phyloP scores from a whole-genome alignment of 2,113 vertebrate species.

The Maccullochella peelii region DNA sequence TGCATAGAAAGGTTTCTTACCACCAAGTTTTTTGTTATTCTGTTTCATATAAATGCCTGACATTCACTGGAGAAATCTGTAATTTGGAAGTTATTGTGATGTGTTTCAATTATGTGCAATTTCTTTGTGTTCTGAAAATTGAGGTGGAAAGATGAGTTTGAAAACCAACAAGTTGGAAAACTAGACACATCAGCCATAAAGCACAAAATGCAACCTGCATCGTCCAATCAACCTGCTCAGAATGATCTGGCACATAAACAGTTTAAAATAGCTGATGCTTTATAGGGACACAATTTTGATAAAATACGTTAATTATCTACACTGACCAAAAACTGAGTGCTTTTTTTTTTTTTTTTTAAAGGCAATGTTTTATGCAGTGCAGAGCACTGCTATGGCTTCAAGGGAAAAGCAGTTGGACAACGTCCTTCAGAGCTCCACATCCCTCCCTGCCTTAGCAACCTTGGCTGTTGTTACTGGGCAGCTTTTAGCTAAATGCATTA shows the following conservation, averaged over 20 bases:
- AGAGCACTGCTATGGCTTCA: neutral
- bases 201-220: neutral
- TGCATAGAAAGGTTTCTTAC: neutral
- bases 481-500: neutral
- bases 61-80: neutral
- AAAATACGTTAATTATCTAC: slow-evolving; percentile 8
- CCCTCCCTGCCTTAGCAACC: neutral
- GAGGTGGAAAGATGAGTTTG: neutral
- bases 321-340: neutral
- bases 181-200: neutral
- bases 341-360: neutral
- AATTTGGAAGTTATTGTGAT: neutral
- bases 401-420: neutral
- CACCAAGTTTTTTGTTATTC: no score
- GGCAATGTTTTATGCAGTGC: neutral
- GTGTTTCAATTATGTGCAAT: neutral
- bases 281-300: neutral
- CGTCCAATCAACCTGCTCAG: neutral
- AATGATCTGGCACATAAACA: slow-evolving; percentile 5
- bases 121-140: neutral
- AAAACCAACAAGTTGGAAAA: neutral
- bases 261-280: neutral
- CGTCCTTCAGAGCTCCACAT: neutral
- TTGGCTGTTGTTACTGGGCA: slow-evolving; percentile 2
- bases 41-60: neutral